Percentiles rank a stretch among this genome's conserved stretches.
These are phyloP conservation scores for Phoenicopterus ruber DNA, from an alignment of 2,113 vertebrate genomes.

Conservation along the genomic window DNA sequence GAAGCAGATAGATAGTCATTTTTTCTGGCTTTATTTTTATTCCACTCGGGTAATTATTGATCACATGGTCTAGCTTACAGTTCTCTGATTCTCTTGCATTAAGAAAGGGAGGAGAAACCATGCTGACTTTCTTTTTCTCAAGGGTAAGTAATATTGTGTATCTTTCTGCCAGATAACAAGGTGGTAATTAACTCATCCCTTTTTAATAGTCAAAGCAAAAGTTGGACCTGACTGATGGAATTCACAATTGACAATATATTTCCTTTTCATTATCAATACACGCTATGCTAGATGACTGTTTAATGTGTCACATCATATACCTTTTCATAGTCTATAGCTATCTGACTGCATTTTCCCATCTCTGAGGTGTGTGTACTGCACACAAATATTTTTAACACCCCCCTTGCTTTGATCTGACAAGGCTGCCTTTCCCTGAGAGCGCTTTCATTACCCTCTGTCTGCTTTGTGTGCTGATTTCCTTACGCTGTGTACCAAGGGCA, in stretches of 20 bases:
- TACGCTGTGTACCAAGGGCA: neutral
- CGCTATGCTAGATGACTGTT: neutral
- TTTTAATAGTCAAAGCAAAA: neutral
- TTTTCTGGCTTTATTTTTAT: conserved; percentile 17
- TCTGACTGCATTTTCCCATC: neutral
- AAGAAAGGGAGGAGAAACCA: neutral
- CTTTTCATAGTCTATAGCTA: neutral
- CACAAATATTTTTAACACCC: neutral
- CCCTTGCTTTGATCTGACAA: neutral
- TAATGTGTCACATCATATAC: neutral
- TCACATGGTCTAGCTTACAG: neutral
- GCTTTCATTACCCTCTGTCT: neutral
- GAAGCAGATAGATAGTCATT: neutral
- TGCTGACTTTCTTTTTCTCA: neutral
- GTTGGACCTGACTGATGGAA: neutral
- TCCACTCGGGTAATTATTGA: neutral
- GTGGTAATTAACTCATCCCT: neutral
- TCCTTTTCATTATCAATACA: neutral
- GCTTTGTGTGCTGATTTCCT: neutral
- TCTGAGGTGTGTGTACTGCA: neutral
- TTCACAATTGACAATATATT: neutral
- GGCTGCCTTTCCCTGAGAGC: neutral
- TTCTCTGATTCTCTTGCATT: neutral
- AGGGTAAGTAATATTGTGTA: neutral
- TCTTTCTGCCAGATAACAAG: neutral